A percentile compares a stretch with the other conserved stretches of the same genome.
Conservation (phyloP, 2,888 invertebrate species). For the Eristalinus aeneus region DNA sequence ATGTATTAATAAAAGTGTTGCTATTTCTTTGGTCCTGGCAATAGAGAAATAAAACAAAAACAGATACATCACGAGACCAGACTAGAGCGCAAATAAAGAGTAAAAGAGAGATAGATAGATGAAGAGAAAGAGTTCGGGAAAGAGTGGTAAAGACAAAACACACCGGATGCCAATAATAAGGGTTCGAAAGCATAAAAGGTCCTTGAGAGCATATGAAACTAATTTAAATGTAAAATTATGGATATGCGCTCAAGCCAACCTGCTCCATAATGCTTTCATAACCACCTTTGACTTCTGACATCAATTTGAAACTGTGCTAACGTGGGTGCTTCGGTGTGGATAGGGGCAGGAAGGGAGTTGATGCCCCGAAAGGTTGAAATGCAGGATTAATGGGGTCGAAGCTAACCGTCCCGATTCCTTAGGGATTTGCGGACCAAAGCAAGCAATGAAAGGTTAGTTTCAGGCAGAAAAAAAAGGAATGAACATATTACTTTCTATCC, state of each 20-base stretch:
- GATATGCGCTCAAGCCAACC: slow-evolving; percentile 15
- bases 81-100: no score
- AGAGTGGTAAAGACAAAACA: not conserved
- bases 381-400: slow-evolving; percentile 12
- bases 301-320: slow-evolving; percentile 34
- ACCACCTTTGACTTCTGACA: slow-evolving; percentile 22
- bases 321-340: not conserved
- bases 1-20: slow-evolving; percentile 14
- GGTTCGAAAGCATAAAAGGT: slow-evolving; percentile 7
- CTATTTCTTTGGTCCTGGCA: not conserved
- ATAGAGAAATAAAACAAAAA: not conserved
- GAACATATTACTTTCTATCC: not conserved
- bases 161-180: slow-evolving; percentile 14
- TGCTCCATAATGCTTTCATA: slow-evolving; percentile 12
- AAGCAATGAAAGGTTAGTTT: slow-evolving; percentile 5
- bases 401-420: slow-evolving; percentile 1
- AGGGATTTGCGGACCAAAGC: not conserved
- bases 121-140: not conserved
- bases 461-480: not conserved
- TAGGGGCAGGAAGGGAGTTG: not conserved
- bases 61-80: not conserved
- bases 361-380: slow-evolving; percentile 16
- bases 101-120: not conserved
- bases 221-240: slow-evolving; percentile 49
- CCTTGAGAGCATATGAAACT: slow-evolving; percentile 31